Percentiles rank a stretch among this genome's conserved stretches.
Conservation (phyloP, 2,797 vertebrate genomes). For the Platyrinchus mystaceus region DNA sequence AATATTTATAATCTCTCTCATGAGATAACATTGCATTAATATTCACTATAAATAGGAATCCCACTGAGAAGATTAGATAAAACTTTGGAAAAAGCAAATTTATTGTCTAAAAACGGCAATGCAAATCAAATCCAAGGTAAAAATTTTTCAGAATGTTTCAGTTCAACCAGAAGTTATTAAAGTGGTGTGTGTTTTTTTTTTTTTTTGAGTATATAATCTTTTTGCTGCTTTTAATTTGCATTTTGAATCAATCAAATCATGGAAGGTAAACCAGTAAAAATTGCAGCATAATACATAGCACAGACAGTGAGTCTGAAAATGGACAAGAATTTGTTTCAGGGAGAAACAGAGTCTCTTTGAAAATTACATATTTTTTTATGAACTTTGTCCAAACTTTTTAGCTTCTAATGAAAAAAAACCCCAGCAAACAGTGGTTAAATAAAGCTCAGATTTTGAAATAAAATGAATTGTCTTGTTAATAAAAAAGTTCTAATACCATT, state of each 20-base stretch:
- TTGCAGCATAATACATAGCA: not conserved
- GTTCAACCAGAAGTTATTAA: not conserved
- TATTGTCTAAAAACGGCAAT: not conserved
- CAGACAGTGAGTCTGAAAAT: not conserved
- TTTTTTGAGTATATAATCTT: not conserved
- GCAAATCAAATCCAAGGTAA: not conserved
- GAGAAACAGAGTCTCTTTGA: not conserved
- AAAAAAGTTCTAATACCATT: not conserved
- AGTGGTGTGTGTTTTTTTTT: not conserved
- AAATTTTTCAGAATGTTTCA: not conserved
- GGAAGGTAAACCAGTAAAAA: not conserved
- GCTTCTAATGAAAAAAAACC: not conserved
- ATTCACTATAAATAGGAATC: not conserved
- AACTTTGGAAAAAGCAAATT: not conserved
- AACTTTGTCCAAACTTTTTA: not conserved
- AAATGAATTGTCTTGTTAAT: not conserved
- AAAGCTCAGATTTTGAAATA: not conserved
- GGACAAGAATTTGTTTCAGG: not conserved
- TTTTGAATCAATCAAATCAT: not conserved
- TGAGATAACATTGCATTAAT: conserved; percentile 3
- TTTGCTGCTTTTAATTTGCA: not conserved
- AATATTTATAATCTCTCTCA: conserved; percentile 10
- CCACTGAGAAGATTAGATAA: not conserved
- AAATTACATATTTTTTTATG: not conserved
- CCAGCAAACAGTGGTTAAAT: not conserved